A percentile compares a stretch with the other conserved stretches of the same genome.
These are phyloP conservation scores for Atopsyche davidsoni DNA, from an alignment of 1,140 invertebrate genomes.

Conservation along the genomic window DNA sequence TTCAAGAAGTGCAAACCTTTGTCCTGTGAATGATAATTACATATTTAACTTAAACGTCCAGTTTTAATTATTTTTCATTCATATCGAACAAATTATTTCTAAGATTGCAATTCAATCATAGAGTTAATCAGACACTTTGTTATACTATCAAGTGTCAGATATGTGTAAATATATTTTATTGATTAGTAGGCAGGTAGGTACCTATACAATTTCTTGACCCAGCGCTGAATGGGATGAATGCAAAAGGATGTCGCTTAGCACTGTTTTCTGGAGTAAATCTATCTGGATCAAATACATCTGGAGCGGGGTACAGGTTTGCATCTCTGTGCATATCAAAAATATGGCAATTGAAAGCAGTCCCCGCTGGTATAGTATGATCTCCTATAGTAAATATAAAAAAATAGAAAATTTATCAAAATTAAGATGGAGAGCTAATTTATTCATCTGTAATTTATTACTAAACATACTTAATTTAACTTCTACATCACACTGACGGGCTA, in stretches of 20 bases:
- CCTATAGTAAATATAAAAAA: too few relatives aligned
- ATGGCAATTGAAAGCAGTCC: constrained; percentile 15
- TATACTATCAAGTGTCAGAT: too few relatives aligned
- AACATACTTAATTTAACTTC: constrained; percentile 38
- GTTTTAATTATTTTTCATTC: too few relatives aligned
- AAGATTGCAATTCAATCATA: too few relatives aligned
- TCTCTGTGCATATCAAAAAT: constrained; percentile 22
- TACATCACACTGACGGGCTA: constrained; percentile 42
- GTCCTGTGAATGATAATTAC: too few relatives aligned
- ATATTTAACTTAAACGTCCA: too few relatives aligned
- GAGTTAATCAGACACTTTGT: too few relatives aligned
- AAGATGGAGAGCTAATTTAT: neutral
- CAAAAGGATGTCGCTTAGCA: constrained; percentile 25
- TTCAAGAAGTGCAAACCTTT: constrained; percentile 69
- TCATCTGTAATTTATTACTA: neutral
- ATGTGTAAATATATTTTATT: neutral
- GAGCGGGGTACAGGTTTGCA: constrained; percentile 16
- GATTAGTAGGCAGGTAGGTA: constrained; percentile 2
- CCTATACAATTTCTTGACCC: constrained; percentile 30
- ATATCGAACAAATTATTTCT: too few relatives aligned
- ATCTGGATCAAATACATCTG: constrained; percentile 26
- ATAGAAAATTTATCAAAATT: constrained; percentile 1
- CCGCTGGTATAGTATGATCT: constrained; percentile 14
- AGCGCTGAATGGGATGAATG: constrained; percentile 28
- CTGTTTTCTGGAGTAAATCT: constrained; percentile 24